These are phyloP conservation scores for Deilephila elpenor DNA, from an alignment of 2,888 invertebrate genomes.

Conservation along the genomic window DNA sequence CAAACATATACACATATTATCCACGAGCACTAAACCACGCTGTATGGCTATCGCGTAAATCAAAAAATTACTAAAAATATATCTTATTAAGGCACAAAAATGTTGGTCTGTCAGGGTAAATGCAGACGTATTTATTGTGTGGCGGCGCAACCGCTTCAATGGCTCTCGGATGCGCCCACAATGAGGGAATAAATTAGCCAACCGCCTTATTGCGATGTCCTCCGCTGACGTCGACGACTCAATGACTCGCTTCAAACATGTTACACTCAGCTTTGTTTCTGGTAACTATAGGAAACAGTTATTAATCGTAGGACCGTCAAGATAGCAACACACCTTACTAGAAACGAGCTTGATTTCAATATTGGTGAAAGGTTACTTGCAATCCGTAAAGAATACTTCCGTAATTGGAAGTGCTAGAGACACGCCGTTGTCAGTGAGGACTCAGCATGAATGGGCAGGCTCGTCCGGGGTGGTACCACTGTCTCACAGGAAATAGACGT, in stretches of 20 bases:
- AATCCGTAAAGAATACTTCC: too few relatives aligned
- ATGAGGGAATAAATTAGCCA: conserved; percentile 64
- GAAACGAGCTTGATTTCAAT: too few relatives aligned
- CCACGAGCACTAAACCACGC: too few relatives aligned
- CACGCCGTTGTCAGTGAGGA: too few relatives aligned
- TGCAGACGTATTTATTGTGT: conserved; percentile 29
- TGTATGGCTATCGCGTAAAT: background rate
- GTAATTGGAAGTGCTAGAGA: too few relatives aligned
- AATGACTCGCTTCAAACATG: conserved; percentile 43
- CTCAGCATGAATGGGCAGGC: too few relatives aligned
- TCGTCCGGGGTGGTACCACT: too few relatives aligned
- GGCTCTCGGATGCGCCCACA: conserved; percentile 44
- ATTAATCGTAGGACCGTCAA: background rate
- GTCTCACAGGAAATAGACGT: too few relatives aligned
- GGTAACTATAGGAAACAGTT: background rate
- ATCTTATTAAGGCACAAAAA: conserved; percentile 16
- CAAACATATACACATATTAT: too few relatives aligned
- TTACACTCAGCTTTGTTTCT: conserved; percentile 36
- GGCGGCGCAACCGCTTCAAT: conserved; percentile 34
- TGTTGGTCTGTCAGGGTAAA: conserved; percentile 25
- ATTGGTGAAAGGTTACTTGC: too few relatives aligned
- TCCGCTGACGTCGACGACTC: conserved; percentile 52
- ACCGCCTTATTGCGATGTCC: conserved; percentile 55
- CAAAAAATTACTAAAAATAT: background rate
- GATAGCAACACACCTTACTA: background rate